Evolutionary conservation across 92 coral and sea anemone species (phyloP).

Genomic region (Scolanthus callimorphus): DNA sequence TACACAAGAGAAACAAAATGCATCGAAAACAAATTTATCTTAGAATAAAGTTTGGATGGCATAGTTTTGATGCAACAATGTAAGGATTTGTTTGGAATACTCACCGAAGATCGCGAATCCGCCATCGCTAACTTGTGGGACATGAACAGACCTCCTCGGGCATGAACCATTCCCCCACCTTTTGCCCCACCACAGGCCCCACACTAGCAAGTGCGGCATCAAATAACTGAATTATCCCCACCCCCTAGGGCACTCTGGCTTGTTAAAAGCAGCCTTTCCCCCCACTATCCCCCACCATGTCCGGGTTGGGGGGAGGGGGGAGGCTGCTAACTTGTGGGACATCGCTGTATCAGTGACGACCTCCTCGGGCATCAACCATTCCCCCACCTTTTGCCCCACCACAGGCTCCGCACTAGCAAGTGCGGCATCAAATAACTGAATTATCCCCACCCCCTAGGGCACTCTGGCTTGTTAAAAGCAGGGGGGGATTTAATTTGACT

Average conservation of each 20-base stretch:
- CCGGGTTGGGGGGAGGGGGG: too few relatives aligned
- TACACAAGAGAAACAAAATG: too few relatives aligned
- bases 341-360: neutral
- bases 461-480: neutral
- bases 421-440: neutral
- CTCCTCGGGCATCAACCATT: neutral
- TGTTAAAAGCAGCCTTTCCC: neutral
- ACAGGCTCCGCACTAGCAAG: neutral
- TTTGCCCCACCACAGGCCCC: conserved; percentile 1
- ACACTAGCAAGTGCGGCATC: neutral
- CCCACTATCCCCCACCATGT: too few relatives aligned
- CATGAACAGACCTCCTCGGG: neutral
- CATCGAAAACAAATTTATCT: too few relatives aligned
- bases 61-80: too few relatives aligned
- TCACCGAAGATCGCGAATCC: too few relatives aligned
- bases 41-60: too few relatives aligned
- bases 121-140: neutral
- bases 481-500: too few relatives aligned
- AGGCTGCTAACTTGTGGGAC: neutral
- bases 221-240: neutral
- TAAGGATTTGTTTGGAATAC: too few relatives aligned
- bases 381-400: conserved; percentile 1
- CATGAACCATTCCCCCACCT: neutral
- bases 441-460: conserved; percentile 1
- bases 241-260: too few relatives aligned